These are phyloP conservation scores for Cladorhizidae sp. DNA, from an alignment of 37 sponge, comb jelly and placozoan species.

Conservation along the genomic window DNA sequence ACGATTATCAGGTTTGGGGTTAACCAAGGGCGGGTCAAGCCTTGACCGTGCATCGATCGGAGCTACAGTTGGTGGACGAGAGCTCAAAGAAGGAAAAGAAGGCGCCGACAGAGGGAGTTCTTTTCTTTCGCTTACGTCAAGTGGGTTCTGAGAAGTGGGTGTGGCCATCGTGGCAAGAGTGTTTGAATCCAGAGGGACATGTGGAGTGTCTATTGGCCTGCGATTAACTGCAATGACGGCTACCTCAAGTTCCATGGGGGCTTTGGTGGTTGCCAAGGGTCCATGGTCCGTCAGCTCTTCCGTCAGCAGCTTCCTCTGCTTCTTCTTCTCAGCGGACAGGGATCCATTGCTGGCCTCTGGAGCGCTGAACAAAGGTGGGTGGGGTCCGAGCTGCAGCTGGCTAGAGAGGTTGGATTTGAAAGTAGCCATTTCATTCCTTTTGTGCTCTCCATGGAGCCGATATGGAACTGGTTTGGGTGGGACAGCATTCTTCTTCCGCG, in stretches of 20 bases:
- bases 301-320: neutral
- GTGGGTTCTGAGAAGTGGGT: too few relatives aligned
- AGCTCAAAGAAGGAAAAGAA: neutral
- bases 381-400: neutral
- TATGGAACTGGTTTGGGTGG: slow-evolving; percentile 23
- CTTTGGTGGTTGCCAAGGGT: slow-evolving; percentile 4
- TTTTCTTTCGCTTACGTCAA: neutral
- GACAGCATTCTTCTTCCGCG: neutral
- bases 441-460: neutral
- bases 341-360: neutral
- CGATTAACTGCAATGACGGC: neutral
- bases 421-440: neutral
- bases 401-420: slow-evolving; percentile 1
- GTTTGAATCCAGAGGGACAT: neutral
- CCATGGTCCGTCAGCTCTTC: too few relatives aligned
- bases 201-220: neutral
- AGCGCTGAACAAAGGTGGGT: neutral
- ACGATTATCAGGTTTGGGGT: slow-evolving; percentile 1
- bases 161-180: too few relatives aligned
- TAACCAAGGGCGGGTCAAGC: neutral
- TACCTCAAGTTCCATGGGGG: neutral
- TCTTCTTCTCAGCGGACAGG: neutral
- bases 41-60: slow-evolving; percentile 6
- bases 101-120: neutral
- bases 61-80: neutral